These are phyloP conservation scores for Radopholus similis DNA, from an alignment of 1,140 invertebrate genomes.

Conservation along the genomic window DNA sequence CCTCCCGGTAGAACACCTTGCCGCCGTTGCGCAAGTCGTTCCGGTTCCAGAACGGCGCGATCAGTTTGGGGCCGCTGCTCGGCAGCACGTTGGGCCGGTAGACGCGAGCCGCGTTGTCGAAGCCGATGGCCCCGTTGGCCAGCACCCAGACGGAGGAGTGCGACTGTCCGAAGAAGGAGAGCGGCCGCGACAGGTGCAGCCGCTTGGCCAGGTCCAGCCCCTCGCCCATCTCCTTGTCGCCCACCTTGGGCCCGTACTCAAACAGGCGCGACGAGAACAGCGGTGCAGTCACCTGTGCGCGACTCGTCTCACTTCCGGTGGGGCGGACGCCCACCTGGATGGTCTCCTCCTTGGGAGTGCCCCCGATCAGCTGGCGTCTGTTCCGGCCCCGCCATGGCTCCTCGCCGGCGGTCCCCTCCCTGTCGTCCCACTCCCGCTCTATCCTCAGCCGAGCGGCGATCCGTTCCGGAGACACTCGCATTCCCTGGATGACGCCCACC, in stretches of 20 bases:
- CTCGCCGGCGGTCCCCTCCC: not conserved
- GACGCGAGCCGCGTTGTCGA: conserved; percentile 41
- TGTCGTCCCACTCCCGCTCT: conserved; percentile 30
- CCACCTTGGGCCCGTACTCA: conserved; percentile 54
- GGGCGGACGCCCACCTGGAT: no score
- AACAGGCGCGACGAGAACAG: conserved; percentile 58
- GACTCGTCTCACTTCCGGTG: conserved; percentile 16
- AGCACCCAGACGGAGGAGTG: conserved; percentile 50
- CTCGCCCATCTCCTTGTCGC: conserved; percentile 41
- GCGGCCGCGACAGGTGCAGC: conserved; percentile 45
- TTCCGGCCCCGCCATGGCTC: conserved; percentile 28
- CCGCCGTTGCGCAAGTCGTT: conserved; percentile 58
- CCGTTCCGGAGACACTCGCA: conserved; percentile 52
- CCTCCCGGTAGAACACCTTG: conserved; percentile 53
- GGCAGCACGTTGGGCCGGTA: conserved; percentile 55
- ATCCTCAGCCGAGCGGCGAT: conserved; percentile 54
- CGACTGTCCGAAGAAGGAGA: conserved; percentile 53
- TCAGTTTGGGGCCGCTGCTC: conserved; percentile 30
- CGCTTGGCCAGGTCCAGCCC: conserved; percentile 50
- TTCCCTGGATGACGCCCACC: not conserved
- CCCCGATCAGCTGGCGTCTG: conserved; percentile 36
- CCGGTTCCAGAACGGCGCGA: conserved; percentile 59
- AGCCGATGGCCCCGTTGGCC: conserved; percentile 56
- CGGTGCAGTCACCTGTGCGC: conserved; percentile 53
- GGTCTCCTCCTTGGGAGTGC: conserved; percentile 54